Percentiles rank a stretch among this genome's conserved stretches.
Conservation (phyloP, 2,888 invertebrate genomes). For the Nemotelus nigrinus region DNA sequence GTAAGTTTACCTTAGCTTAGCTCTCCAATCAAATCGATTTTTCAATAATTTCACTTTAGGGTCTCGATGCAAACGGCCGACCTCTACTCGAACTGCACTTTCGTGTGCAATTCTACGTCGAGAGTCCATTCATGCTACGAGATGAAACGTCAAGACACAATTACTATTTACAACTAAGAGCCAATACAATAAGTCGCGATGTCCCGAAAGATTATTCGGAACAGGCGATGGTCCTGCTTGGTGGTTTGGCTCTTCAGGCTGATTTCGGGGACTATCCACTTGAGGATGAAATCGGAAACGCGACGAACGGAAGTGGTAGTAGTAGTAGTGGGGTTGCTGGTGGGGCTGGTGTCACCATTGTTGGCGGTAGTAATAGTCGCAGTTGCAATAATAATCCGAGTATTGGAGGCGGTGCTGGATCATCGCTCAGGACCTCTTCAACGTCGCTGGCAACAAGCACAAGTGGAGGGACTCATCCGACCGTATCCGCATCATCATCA, state of each 20-base stretch:
- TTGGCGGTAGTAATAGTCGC: constrained; percentile 4
- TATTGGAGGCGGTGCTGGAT: constrained; percentile 32
- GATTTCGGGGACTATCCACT: constrained; percentile 85
- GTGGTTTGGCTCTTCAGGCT: constrained; percentile 91
- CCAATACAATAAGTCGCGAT: constrained; percentile 81
- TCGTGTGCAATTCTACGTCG: constrained; percentile 93
- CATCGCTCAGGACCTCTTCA: constrained; percentile 51
- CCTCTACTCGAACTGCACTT: constrained; percentile 90
- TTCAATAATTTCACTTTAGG: constrained; percentile 68
- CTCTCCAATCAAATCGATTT: background rate
- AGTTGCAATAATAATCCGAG: constrained; percentile 29
- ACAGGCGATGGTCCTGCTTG: constrained; percentile 80
- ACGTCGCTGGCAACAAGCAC: constrained; percentile 54
- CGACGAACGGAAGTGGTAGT: constrained; percentile 18
- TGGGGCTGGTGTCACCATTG: constrained; percentile 7
- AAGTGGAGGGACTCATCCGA: constrained; percentile 25
- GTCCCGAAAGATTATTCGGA: constrained; percentile 67
- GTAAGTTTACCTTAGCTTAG: constrained; percentile 68
- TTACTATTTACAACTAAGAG: constrained; percentile 93
- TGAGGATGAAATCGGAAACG: constrained; percentile 56
- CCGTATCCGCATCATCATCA: constrained; percentile 42
- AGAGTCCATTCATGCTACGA: constrained; percentile 87
- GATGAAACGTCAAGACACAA: constrained; percentile 92
- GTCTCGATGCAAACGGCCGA: constrained; percentile 88
- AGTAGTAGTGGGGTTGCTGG: constrained; percentile 30